These are phyloP conservation scores for Girardinichthys multiradiatus DNA, from an alignment of 2,113 vertebrate genomes.

Conservation along the genomic window DNA sequence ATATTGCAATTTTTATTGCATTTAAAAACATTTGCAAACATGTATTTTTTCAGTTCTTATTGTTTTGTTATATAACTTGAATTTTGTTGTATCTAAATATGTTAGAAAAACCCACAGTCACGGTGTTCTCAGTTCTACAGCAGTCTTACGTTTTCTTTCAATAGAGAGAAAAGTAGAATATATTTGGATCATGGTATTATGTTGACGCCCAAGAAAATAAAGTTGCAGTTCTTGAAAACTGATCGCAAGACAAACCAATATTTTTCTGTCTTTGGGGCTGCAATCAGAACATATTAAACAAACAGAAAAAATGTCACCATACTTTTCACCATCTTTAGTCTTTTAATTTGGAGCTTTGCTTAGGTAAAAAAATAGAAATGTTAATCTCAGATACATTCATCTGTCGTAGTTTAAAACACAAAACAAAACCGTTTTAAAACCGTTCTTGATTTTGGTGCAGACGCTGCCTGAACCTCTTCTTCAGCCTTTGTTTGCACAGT, in stretches of 20 bases:
- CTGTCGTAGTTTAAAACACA: not conserved
- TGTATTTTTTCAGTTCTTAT: not conserved
- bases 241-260: too few relatives aligned
- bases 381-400: not conserved
- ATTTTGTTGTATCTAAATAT: not conserved
- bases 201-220: too few relatives aligned
- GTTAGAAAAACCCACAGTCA: not conserved
- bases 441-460: not conserved
- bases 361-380: not conserved
- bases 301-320: too few relatives aligned
- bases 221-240: too few relatives aligned
- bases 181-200: too few relatives aligned
- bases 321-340: too few relatives aligned
- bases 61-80: too few relatives aligned
- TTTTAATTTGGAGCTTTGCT: not conserved
- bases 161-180: too few relatives aligned
- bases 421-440: not conserved
- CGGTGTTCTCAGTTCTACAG: not conserved
- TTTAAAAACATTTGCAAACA: not conserved
- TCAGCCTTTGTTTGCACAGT: not conserved
- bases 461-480: not conserved
- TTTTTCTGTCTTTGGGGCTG: too few relatives aligned
- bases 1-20: too few relatives aligned
- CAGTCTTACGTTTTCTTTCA: not conserved
- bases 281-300: too few relatives aligned